Base-by-base conservation (phyloP, 2,797 vertebrate genomes). In the Lerista edwardsae region DNA sequence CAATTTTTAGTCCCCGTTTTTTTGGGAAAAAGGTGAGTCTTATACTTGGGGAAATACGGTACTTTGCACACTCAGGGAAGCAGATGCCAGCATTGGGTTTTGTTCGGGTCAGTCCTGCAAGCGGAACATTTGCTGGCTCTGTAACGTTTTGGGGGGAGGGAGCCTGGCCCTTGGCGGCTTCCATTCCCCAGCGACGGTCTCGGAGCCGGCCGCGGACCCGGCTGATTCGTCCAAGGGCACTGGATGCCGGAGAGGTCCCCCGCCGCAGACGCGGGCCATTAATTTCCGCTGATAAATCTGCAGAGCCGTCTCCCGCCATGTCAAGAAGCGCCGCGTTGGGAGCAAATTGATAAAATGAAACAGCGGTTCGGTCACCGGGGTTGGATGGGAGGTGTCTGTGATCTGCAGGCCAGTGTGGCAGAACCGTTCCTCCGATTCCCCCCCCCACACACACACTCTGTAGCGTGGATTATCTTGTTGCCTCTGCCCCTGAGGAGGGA, bases 231-330 rank as follows among this genome's bases (percentile, higher is more conserved):
- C 62, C 36, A 73, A 82, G 71, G 80, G 57, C 71, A 74, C 15
- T 12, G 61, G 27, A 27, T 25, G 23, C n/a, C 8, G 71, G 61
- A 75, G 59, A 65, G 25, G 5, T 47, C 21, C 19, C 21, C n/a
- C 12, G 41, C 23, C 2, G 3, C 44, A 27, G 29, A 6, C 11
- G 39, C 61, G 1, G 57, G 73, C 62, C 64, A 83, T 83, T 83
- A 67, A 76, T 83, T 75, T 83, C 62, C 57, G 81, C 81, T 67
- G 72, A 76, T 76, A 76, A 83, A 83, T 83, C 81, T 75, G 73
- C 44, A n/a, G 81, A 67, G 73, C 81, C 67, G 62, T 83, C 82
- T 76, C 61, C 39, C 57, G 39, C 57, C 14, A 67, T 68, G 73
- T 65, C 61, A 29, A 62, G 73, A 68, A 14, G 62, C 68, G 73